These are phyloP conservation scores for Trichonephila inaurata DNA, from an alignment of 1,140 invertebrate species.

Conservation along the genomic window DNA sequence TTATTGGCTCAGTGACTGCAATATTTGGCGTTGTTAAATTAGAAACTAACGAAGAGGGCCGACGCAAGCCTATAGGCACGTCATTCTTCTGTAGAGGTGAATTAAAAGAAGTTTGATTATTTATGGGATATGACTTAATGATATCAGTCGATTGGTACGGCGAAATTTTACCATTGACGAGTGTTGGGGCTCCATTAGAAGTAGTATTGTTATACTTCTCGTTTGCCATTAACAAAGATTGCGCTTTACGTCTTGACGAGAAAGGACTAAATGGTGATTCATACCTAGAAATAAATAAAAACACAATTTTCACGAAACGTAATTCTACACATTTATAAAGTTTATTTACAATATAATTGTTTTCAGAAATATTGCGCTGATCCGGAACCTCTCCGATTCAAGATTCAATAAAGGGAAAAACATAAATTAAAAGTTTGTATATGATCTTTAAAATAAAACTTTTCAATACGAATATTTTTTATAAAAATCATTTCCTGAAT, in stretches of 20 bases:
- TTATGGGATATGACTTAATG: neutral
- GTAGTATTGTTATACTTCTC: slow-evolving; percentile 45
- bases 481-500: too few relatives aligned
- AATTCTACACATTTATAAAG: too few relatives aligned
- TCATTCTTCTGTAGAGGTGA: slow-evolving; percentile 23
- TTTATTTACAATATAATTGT: too few relatives aligned
- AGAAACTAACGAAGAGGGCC: slow-evolving; percentile 33
- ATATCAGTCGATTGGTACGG: slow-evolving; percentile 70
- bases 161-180: slow-evolving; percentile 8
- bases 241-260: neutral
- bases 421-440: too few relatives aligned
- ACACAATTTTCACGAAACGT: neutral
- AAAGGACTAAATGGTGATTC: slow-evolving; percentile 67
- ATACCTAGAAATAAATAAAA: slow-evolving; percentile 30
- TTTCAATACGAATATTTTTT: too few relatives aligned
- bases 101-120: neutral
- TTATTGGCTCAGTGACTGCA: neutral
- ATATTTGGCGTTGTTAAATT: neutral
- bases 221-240: slow-evolving; percentile 54
- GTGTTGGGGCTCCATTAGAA: slow-evolving; percentile 23
- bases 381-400: too few relatives aligned
- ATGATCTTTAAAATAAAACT: too few relatives aligned
- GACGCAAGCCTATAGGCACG: neutral
- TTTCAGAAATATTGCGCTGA: too few relatives aligned
- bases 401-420: too few relatives aligned